Evolutionary conservation across 2,888 invertebrate species (phyloP), one percentile per base, ranked within the genome.

Genomic region (Reticulitermes lucifugus): DNA sequence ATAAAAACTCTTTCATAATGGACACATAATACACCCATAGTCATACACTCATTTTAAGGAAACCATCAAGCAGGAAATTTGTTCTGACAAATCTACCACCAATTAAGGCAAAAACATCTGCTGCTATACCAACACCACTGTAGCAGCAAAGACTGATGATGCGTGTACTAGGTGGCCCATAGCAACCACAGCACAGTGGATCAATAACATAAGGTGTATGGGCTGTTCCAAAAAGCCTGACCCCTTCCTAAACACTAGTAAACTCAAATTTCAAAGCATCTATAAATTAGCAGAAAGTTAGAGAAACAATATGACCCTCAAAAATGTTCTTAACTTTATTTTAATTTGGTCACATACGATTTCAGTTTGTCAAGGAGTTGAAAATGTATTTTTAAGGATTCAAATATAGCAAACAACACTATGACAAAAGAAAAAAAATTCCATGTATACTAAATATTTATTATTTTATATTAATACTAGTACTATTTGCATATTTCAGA

Each of bases 161-260:
- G 59, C 59, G 51, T 51, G 14, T 29, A 12, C 46, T 29, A 22
- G 60, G 59, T 55, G 59, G 41, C 60, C 80, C 80, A 65, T 81
- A 70, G 81, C 81, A 81, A 81, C 43, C 70, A 81, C 70, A 81
- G 70, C 70, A 60, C 29, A 60, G 65, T 80, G 80, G 80, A 80
- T 80, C 80, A 80, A 80, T 80, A 80, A 18, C 60, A 60, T 22
- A 29, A 29, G 25, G 79, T n/a, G 25, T 51, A 79, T 51, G 79
- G 79, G 18, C 79, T 79, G 79, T 35, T 79, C 79, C 79, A 79
- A 41, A 80, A 59, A 18, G 29, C 80, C 60, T 80, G 80, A 80
- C 80, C 80, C 80, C 80, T 80, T 80, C 60, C 51, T 41, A 59
- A 35, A 21, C 35, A 41, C 80, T 60, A 80, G 3, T 59, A 29